phyloP scores from a whole-genome alignment of 2,888 invertebrate species.

The Drosophila acutilabella region DNA sequence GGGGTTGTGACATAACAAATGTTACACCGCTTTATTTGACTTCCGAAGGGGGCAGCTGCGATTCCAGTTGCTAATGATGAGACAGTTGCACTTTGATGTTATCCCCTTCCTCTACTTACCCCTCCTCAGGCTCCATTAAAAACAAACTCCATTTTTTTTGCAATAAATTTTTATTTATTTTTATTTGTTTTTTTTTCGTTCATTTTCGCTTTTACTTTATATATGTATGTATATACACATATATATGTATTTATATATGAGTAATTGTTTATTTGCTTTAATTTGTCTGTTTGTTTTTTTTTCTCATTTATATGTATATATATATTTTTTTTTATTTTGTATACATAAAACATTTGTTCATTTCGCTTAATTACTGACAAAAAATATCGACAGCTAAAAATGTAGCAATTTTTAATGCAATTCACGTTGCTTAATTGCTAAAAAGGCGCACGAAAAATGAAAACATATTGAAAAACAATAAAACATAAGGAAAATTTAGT shows the following conservation, averaged over 20 bases:
- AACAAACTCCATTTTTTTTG: conserved; percentile 36
- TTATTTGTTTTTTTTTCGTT: conserved; percentile 8
- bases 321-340: conserved; percentile 30
- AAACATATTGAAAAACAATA: background rate
- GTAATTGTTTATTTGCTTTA: conserved; percentile 35
- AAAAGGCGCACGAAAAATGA: conserved; percentile 13
- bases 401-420: conserved; percentile 42
- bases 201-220: conserved; percentile 41
- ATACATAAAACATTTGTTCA: conserved; percentile 63
- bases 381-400: conserved; percentile 68
- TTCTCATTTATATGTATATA: background rate
- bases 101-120: background rate
- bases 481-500: conserved; percentile 3
- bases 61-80: conserved; percentile 34
- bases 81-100: conserved; percentile 45
- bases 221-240: conserved; percentile 38
- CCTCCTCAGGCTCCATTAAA: background rate
- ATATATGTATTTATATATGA: conserved; percentile 4
- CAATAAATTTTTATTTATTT: conserved; percentile 54
- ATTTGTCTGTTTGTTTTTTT: conserved; percentile 26
- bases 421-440: conserved; percentile 42
- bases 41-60: conserved; percentile 38
- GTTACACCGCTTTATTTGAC: conserved; percentile 66
- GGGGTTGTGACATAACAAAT: conserved; percentile 60
- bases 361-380: conserved; percentile 63